Conservation (phyloP, 2,797 vertebrate species). For the Acropternis orthonyx region DNA sequence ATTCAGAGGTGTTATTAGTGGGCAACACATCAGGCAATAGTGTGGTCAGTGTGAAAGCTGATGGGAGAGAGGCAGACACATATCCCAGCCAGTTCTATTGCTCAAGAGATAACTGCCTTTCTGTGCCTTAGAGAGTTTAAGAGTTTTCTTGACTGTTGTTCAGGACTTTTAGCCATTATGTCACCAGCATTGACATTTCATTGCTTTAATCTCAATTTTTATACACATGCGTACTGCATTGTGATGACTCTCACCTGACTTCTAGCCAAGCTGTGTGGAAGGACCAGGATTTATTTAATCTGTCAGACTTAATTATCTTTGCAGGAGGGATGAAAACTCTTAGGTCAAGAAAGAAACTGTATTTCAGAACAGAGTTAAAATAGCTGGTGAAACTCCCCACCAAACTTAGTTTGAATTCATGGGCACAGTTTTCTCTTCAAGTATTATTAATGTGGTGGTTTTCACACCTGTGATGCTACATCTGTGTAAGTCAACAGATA, state of each 20-base stretch:
- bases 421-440: background rate
- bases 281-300: background rate
- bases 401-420: background rate
- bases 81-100: background rate
- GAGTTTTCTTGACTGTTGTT: background rate
- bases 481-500: background rate
- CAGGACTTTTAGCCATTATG: background rate
- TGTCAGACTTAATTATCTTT: background rate
- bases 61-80: background rate
- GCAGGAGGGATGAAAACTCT: background rate
- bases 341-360: background rate
- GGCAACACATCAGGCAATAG: background rate
- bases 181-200: background rate
- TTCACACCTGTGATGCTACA: background rate
- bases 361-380: background rate
- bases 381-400: background rate
- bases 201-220: background rate
- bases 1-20: background rate
- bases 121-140: background rate
- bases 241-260: background rate
- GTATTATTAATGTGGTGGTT: background rate
- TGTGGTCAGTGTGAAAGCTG: background rate
- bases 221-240: fast-evolving
- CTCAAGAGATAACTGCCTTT: background rate
- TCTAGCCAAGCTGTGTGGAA: background rate